Percentiles rank a stretch among this genome's conserved stretches.
phyloP scores from a whole-genome alignment of 2,797 vertebrate species.

The Gobionotothen gibberifrons region DNA sequence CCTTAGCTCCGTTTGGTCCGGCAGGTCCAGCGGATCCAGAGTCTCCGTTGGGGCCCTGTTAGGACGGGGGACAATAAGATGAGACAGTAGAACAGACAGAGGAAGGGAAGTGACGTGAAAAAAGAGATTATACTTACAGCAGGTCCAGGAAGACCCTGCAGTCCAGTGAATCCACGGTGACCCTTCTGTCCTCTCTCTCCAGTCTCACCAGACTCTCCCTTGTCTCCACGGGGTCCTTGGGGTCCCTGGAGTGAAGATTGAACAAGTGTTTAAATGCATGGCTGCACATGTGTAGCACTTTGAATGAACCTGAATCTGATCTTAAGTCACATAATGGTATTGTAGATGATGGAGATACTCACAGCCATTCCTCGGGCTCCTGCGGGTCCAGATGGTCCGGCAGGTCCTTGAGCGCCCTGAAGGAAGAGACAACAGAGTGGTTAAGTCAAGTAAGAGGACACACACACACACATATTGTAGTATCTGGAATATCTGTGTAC shows the following conservation, averaged over 20 bases:
- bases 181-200: constrained; percentile 97
- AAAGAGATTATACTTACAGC: constrained; percentile 85
- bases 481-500: too few species aligned
- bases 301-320: not conserved
- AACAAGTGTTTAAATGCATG: constrained; percentile 24
- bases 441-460: too few species aligned
- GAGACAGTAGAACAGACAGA: constrained; percentile 11
- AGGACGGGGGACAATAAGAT: constrained; percentile 28
- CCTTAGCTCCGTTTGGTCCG: constrained; percentile 92
- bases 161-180: constrained; percentile 96
- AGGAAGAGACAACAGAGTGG: constrained; percentile 40
- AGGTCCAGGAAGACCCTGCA: constrained; percentile 96
- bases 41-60: constrained; percentile 93
- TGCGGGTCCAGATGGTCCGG: constrained; percentile 90
- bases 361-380: constrained; percentile 95
- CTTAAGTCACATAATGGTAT: not conserved
- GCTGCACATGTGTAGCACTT: not conserved
- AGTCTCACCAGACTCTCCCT: constrained; percentile 93
- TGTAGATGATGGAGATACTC: constrained; percentile 72
- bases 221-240: constrained; percentile 97
- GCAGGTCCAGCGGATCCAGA: constrained; percentile 89
- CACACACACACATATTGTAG: too few species aligned
- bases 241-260: constrained; percentile 87
- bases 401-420: constrained; percentile 95
- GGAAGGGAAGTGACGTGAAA: not conserved